Percentiles rank a stretch among this genome's conserved stretches.
Evolutionary conservation across 2,797 vertebrate species (phyloP).

Genomic region (Rhinatrema bivittatum): DNA sequence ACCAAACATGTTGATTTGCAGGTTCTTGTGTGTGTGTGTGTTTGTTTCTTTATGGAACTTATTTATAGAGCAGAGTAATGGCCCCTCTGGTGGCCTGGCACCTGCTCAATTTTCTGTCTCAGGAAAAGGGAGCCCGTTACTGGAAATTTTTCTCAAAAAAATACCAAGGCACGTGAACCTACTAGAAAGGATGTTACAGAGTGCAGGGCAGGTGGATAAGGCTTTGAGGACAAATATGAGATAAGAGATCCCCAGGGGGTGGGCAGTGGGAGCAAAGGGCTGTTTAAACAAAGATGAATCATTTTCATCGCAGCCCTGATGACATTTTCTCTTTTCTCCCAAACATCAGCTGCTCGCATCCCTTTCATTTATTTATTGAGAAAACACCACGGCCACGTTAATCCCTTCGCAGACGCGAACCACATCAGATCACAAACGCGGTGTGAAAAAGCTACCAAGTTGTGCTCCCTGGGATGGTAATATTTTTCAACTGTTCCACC

Average conservation of each 20-base stretch:
- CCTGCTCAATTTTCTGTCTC: slow-evolving; percentile 80
- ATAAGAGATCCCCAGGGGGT: slow-evolving; percentile 51
- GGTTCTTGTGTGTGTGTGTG: slow-evolving; percentile 51
- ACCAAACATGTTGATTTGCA: slow-evolving; percentile 81
- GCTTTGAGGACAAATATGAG: slow-evolving; percentile 44
- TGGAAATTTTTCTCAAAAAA: slow-evolving; percentile 82
- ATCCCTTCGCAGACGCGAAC: neutral
- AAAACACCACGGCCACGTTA: slow-evolving; percentile 13
- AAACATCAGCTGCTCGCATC: slow-evolving; percentile 32
- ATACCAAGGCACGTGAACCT: slow-evolving; percentile 81
- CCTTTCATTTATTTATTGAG: slow-evolving; percentile 29
- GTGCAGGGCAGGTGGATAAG: slow-evolving; percentile 53
- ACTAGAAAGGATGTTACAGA: slow-evolving; percentile 61
- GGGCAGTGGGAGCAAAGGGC: slow-evolving; percentile 37
- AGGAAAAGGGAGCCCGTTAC: slow-evolving; percentile 83
- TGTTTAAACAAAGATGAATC: slow-evolving; percentile 58
- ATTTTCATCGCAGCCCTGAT: slow-evolving; percentile 47
- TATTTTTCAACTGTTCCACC: neutral
- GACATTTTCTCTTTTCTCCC: slow-evolving; percentile 36
- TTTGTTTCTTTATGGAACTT: slow-evolving; percentile 62
- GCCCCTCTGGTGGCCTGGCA: slow-evolving; percentile 64
- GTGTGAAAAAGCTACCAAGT: no score
- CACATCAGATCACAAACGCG: neutral
- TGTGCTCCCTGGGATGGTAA: no score
- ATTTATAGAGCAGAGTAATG: slow-evolving; percentile 70